Percentiles rank a stretch among this genome's conserved stretches.
Conservation (phyloP, 2,888 invertebrate genomes). For the Drosophila multiciliata region DNA sequence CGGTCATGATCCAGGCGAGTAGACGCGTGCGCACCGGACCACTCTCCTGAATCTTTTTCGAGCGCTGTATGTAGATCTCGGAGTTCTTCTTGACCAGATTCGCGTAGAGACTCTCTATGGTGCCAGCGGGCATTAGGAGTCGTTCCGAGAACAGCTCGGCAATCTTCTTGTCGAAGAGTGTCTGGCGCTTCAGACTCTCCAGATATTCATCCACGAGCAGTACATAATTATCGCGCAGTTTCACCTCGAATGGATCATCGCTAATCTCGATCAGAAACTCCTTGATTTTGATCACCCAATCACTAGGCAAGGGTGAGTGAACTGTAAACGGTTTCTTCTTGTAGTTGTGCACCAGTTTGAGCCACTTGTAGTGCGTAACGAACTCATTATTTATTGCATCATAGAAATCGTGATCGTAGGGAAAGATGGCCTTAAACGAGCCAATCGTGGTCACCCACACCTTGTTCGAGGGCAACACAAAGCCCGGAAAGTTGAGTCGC, state of each 20-base stretch:
- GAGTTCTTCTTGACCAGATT: constrained; percentile 95
- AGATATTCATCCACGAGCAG: constrained; percentile 97
- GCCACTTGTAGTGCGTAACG: constrained; percentile 96
- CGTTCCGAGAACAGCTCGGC: constrained; percentile 93
- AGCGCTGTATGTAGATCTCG: constrained; percentile 97
- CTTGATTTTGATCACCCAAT: constrained; percentile 95
- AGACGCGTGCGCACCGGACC: constrained; percentile 90
- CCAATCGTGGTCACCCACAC: constrained; percentile 86
- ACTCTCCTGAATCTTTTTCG: constrained; percentile 87
- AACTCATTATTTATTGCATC: constrained; percentile 95
- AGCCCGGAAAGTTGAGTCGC: constrained; percentile 90
- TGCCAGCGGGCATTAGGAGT: constrained; percentile 91
- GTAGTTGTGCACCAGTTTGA: constrained; percentile 92
- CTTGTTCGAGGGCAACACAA: constrained; percentile 89
- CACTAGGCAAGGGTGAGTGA: constrained; percentile 92
- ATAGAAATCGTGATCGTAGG: constrained; percentile 94
- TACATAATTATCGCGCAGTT: constrained; percentile 97
- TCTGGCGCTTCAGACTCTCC: constrained; percentile 95
- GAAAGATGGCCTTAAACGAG: constrained; percentile 88
- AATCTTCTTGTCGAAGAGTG: constrained; percentile 95
- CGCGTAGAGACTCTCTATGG: constrained; percentile 95
- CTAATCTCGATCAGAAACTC: constrained; percentile 96
- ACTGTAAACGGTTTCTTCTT: constrained; percentile 89
- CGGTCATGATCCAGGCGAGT: constrained; percentile 93
- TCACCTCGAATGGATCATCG: constrained; percentile 99